A percentile compares a stretch with the other conserved stretches of the same genome.
These are phyloP conservation scores for Paguma larvata DNA, from an alignment of 2,797 vertebrate genomes.

Conservation along the genomic window DNA sequence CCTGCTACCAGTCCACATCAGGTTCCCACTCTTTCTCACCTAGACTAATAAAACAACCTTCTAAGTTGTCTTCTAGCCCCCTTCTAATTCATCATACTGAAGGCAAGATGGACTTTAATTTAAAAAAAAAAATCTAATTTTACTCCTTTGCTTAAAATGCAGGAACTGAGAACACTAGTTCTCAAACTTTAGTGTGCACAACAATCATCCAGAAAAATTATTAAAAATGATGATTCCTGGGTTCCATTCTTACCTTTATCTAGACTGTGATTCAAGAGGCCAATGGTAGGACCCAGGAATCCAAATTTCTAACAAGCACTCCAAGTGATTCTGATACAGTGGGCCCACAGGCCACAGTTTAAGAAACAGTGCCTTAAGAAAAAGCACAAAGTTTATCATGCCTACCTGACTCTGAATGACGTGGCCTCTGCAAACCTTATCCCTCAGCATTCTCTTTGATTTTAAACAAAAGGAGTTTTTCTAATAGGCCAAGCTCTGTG, in stretches of 20 bases:
- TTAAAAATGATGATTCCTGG: background rate
- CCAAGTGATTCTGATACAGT: background rate
- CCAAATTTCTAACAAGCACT: background rate
- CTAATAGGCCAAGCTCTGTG: background rate
- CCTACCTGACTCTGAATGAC: constrained; percentile 1
- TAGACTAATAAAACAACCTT: background rate
- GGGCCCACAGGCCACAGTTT: background rate
- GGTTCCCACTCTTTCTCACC: background rate
- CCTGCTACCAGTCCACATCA: background rate
- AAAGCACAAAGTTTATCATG: constrained; percentile 7
- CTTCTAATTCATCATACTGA: constrained; percentile 5
- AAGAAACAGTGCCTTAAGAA: background rate
- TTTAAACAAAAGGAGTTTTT: constrained; percentile 10
- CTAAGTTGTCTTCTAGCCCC: background rate
- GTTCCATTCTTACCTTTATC: background rate
- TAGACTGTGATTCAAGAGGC: background rate
- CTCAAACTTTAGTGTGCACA: background rate
- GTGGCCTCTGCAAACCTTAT: background rate
- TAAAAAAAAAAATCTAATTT: background rate
- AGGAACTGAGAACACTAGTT: background rate
- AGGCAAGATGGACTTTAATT: background rate
- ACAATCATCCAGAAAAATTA: background rate
- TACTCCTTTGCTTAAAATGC: background rate
- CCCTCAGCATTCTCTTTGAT: background rate
- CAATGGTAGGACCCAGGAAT: background rate